Conservation (phyloP, 2,113 vertebrate genomes). For the Gasterosteus aculeatus region DNA sequence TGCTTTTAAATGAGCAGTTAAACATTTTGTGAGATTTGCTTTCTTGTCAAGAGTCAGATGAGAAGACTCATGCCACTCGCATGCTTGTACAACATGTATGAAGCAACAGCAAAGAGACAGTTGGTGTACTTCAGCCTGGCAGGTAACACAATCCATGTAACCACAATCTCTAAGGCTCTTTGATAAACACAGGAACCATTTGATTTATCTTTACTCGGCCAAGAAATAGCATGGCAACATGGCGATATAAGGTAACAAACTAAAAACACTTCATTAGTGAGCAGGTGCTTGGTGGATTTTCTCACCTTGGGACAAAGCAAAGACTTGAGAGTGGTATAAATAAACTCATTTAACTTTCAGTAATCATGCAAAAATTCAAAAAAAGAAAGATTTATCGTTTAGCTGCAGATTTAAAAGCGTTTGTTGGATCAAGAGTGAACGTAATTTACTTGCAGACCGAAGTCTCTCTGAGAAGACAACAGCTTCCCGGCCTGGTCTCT, state of each 20-base stretch:
- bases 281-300: background rate
- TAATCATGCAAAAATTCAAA: background rate
- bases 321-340: background rate
- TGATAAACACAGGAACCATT: background rate
- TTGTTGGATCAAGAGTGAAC: constrained; percentile 40
- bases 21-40: background rate
- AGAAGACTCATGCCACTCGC: background rate
- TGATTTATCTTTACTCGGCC: background rate
- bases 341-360: background rate
- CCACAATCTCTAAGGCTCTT: background rate
- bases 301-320: background rate
- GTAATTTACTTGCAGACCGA: constrained; percentile 34
- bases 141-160: background rate
- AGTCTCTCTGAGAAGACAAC: constrained; percentile 37
- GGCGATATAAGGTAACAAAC: background rate
- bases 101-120: background rate
- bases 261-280: background rate
- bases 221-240: background rate
- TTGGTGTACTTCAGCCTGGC: background rate
- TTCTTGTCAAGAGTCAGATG: background rate
- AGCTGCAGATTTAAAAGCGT: constrained; percentile 4
- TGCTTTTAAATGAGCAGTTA: background rate
- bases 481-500: constrained; percentile 29
- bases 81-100: background rate
- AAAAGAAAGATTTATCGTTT: background rate